Percentiles rank a stretch among this genome's conserved stretches.
Conservation (phyloP, 2,113 vertebrate genomes). For the Paramormyrops kingsleyae region DNA sequence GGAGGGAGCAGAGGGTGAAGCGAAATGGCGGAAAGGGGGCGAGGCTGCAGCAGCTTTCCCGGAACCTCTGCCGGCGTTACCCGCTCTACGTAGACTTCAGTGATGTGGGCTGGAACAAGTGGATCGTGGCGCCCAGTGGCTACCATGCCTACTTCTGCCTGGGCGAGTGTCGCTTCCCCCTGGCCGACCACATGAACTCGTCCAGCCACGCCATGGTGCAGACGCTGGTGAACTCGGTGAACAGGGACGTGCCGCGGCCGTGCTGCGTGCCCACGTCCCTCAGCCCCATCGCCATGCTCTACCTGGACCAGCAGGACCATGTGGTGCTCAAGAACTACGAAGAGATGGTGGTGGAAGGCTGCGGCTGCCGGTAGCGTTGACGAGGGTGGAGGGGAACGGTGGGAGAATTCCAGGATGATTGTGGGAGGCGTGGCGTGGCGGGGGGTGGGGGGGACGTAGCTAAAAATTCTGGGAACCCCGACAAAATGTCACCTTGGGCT, state of each 20-base stretch:
- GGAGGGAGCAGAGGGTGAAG: conserved; percentile 50
- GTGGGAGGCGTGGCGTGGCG: neutral
- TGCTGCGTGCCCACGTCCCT: conserved; percentile 72
- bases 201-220: conserved; percentile 77
- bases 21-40: conserved; percentile 58
- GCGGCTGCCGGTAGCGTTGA: conserved; percentile 64
- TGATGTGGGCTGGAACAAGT: conserved; percentile 72
- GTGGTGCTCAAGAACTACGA: conserved; percentile 76
- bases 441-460: neutral
- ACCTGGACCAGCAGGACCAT: conserved; percentile 66
- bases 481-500: neutral
- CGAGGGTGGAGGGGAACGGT: neutral
- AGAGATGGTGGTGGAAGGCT: conserved; percentile 77
- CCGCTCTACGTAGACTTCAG: conserved; percentile 72
- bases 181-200: conserved; percentile 76
- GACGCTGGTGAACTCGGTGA: conserved; percentile 72
- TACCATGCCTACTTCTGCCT: conserved; percentile 75
- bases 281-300: conserved; percentile 71
- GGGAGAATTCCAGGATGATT: neutral
- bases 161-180: conserved; percentile 70
- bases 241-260: conserved; percentile 61
- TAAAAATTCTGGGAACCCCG: neutral
- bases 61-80: conserved; percentile 63
- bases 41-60: conserved; percentile 62
- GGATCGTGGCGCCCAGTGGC: conserved; percentile 72